Percentiles rank a stretch among this genome's conserved stretches.
Evolutionary conservation across 2,888 invertebrate species (phyloP).

Genomic region (Cephalotes varians): DNA sequence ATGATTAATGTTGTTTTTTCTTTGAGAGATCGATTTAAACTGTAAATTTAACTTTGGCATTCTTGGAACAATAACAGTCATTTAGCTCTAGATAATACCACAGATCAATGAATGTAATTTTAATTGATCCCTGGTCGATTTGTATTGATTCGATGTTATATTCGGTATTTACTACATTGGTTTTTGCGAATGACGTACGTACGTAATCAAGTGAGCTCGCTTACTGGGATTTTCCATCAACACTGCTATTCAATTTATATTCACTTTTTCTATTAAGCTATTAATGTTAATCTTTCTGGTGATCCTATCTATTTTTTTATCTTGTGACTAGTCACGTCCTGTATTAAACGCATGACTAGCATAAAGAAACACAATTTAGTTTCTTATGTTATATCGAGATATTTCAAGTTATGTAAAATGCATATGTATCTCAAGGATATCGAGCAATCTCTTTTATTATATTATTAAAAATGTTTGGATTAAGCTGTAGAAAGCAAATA

Average conservation of each 20-base stretch:
- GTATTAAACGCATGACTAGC: not conserved
- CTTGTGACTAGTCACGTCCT: not conserved
- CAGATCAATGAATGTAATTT: not conserved
- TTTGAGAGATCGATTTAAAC: not conserved
- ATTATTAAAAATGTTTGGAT: too few species aligned
- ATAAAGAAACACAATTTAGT: not conserved
- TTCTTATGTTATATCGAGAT: not conserved
- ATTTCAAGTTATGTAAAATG: not conserved
- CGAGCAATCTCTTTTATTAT: not conserved
- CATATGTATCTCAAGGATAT: not conserved
- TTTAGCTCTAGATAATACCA: not conserved
- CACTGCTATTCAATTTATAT: not conserved
- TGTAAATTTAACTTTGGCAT: not conserved
- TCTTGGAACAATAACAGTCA: not conserved
- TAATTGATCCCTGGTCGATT: slow-evolving; percentile 9
- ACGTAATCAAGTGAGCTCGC: not conserved
- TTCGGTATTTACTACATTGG: not conserved
- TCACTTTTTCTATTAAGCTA: not conserved
- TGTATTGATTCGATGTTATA: slow-evolving; percentile 1
- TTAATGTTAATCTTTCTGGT: not conserved
- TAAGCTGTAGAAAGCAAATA: too few species aligned
- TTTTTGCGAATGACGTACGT: not conserved
- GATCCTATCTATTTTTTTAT: not conserved
- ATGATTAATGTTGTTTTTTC: not conserved
- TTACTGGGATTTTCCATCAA: slow-evolving; percentile 13